Evolutionary conservation across 2,888 invertebrate genomes (phyloP), one percentile per base, ranked within the genome.

Genomic region (Harpalus rufipes): DNA sequence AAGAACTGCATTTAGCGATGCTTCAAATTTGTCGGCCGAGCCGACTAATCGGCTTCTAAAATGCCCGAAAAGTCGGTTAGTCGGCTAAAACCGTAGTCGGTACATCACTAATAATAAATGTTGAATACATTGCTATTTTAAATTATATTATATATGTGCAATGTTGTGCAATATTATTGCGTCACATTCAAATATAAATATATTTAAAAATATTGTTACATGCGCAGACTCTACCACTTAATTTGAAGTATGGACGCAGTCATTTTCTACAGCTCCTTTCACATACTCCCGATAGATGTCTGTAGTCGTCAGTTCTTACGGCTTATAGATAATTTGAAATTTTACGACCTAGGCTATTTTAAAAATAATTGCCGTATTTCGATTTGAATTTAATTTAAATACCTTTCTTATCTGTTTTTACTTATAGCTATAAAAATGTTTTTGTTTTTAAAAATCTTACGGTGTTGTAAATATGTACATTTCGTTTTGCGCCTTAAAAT

Each of bases 261-360:
- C 59, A 10, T 51, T 51, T 51, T 51, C 44, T 12, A 51, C 4
- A 12, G 10, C 0, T 12, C 0, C 5, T 51, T 51, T 51, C 6
- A 12, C 12, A 0, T 8, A 12, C 12, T 51, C 8, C 12, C 12
- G 10, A 51, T 51, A 51, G 44, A 51, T 51, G 44, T 51, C 44
- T 51, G n/a, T n/a, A 14, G 59, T 16, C n/a, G 59, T 59, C 3
- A 32, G 32, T 59, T 14, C 4, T 21, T 16, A 68, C 2, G 2
- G 32, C 10, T 79, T 12, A 12, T 10, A 25, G 39, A 58, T 59
- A 14, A 21, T 58, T 18, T 56, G 32, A 58, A 78, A 78, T 7
- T 59, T 78, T 79, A 32, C 14, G 78, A 78, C 78, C 51, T 78
- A 79, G n/a, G 7, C 0, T 79, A 79, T 59, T 59, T 59, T n/a